Conservation (phyloP, 1,140 invertebrate genomes). For the Camponotus vicinus region DNA sequence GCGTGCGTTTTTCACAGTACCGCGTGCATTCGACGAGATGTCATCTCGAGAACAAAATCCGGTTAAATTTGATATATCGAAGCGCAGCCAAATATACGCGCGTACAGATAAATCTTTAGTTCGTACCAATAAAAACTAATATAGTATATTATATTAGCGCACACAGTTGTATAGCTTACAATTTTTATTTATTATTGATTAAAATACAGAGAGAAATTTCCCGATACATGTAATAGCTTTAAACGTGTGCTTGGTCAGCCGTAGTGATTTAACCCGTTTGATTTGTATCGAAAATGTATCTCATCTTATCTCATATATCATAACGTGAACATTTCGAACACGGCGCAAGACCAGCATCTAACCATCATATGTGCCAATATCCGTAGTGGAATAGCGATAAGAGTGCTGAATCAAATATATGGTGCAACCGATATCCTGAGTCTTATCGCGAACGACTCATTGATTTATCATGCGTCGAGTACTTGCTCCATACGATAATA, state of each 20-base stretch:
- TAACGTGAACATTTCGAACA: neutral
- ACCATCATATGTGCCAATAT: slow-evolving; percentile 55
- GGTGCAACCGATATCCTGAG: slow-evolving; percentile 50
- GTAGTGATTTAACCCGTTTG: slow-evolving; percentile 1
- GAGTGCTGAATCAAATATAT: slow-evolving; percentile 61
- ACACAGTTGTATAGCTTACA: neutral
- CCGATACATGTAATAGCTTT: slow-evolving; percentile 12
- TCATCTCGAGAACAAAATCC: slow-evolving; percentile 40
- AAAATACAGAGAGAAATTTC: neutral
- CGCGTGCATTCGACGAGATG: neutral
- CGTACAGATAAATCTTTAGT: slow-evolving; percentile 24
- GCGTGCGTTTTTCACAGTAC: slow-evolving; percentile 11
- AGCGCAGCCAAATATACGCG: slow-evolving; percentile 6
- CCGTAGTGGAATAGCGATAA: slow-evolving; percentile 55
- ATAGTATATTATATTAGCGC: slow-evolving; percentile 14
- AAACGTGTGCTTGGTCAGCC: neutral
- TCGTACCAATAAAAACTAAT: slow-evolving; percentile 27
- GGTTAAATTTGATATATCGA: slow-evolving; percentile 28
- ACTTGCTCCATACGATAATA: slow-evolving; percentile 43
- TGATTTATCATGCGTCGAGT: slow-evolving; percentile 60
- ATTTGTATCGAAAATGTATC: slow-evolving; percentile 37
- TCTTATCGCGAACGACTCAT: slow-evolving; percentile 60
- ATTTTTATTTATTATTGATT: slow-evolving; percentile 12
- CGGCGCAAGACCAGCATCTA: slow-evolving; percentile 48
- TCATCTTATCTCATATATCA: slow-evolving; percentile 33